These are phyloP conservation scores for Chrysocyon brachyurus DNA, from an alignment of 2,797 vertebrate genomes.

Conservation along the genomic window DNA sequence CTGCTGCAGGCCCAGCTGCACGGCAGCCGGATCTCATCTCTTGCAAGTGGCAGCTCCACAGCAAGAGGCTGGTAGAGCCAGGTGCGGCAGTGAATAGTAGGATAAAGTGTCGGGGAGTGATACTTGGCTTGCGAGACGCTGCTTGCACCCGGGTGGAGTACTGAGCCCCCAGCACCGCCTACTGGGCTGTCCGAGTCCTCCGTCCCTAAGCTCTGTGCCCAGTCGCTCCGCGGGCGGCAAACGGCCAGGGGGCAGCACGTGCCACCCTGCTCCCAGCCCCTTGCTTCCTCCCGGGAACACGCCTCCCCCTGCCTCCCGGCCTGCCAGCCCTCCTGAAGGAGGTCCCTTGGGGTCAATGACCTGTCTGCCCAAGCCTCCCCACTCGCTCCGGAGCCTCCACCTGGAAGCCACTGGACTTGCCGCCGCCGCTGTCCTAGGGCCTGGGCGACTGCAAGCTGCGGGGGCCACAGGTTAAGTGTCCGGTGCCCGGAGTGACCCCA, in stretches of 20 bases:
- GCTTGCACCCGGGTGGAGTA: rapidly evolving
- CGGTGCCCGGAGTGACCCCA: not conserved
- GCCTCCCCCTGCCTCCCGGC: no score
- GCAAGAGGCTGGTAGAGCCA: not conserved
- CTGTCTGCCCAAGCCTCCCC: not conserved
- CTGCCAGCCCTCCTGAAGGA: not conserved
- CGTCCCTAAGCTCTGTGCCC: no score
- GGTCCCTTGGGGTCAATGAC: not conserved
- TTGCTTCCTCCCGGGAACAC: no score
- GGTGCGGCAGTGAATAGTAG: no score
- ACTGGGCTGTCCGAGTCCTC: not conserved
- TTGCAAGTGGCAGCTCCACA: rapidly evolving
- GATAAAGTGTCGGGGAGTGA: rapidly evolving
- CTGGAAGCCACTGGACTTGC: not conserved
- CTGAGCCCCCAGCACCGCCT: not conserved
- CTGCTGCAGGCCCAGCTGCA: not conserved
- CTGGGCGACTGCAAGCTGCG: rapidly evolving
- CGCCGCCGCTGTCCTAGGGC: not conserved
- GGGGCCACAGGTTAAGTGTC: not conserved
- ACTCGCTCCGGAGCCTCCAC: not conserved
- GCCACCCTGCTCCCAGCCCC: no score
- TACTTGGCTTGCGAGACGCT: not conserved
- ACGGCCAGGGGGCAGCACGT: rapidly evolving
- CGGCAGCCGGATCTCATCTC: not conserved
- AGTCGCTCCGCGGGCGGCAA: rapidly evolving